phyloP scores from a whole-genome alignment of 2,888 invertebrate genomes.

The Hyposoter dolosus region DNA sequence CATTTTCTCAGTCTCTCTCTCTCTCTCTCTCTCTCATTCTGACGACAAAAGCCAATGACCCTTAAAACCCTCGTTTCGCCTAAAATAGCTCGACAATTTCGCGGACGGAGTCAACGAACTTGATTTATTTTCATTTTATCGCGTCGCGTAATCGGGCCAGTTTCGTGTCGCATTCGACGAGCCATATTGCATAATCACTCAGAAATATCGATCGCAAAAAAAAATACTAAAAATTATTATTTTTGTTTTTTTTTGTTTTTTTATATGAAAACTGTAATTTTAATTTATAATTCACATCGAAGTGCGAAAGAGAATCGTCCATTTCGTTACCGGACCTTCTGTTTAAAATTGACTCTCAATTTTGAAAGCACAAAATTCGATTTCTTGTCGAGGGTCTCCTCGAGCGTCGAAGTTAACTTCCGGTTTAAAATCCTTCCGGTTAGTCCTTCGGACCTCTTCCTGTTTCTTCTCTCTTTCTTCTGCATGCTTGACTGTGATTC shows the following conservation, averaged over 20 bases:
- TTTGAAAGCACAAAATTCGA: background rate
- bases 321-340: background rate
- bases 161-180: background rate
- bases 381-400: constrained; percentile 2
- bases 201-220: background rate
- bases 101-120: constrained; percentile 56
- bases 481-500: background rate
- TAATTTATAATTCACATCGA: background rate
- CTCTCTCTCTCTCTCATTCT: background rate
- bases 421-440: constrained; percentile 36
- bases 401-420: background rate
- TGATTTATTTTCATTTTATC: constrained; percentile 40
- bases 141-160: constrained; percentile 13
- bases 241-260: background rate
- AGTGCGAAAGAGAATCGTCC: background rate
- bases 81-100: constrained; percentile 64
- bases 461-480: constrained; percentile 1
- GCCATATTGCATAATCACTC: background rate
- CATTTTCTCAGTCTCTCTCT: background rate
- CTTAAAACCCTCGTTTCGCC: background rate
- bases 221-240: background rate
- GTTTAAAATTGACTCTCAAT: background rate
- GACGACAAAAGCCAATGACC: constrained; percentile 57
- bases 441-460: background rate
- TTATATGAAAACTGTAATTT: too few species aligned